Percentiles rank a stretch among this genome's conserved stretches.
Evolutionary conservation across 2,113 vertebrate species (phyloP).

Genomic region (Solenodon paradoxus): DNA sequence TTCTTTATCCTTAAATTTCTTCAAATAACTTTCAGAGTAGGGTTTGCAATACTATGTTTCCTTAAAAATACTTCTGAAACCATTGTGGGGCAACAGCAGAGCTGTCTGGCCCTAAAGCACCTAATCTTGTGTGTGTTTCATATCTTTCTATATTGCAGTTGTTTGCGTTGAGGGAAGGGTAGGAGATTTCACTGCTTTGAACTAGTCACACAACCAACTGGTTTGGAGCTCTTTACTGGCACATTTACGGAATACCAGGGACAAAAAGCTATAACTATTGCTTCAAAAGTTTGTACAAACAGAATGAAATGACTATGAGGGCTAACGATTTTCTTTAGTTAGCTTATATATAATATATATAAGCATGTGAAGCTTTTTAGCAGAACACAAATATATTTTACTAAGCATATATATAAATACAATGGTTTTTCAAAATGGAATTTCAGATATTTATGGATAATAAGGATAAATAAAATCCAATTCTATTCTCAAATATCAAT

Average conservation of each 20-base stretch:
- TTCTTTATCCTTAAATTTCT: conserved; percentile 1
- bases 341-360: not conserved
- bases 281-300: not conserved
- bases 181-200: not conserved
- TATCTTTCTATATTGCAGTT: not conserved
- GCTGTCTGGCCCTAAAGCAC: not conserved
- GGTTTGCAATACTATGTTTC: not conserved
- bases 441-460: not conserved
- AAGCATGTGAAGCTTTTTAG: not conserved
- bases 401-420: not conserved
- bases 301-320: not conserved
- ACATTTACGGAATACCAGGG: not conserved
- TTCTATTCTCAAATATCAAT: conserved; percentile 1
- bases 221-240: not conserved
- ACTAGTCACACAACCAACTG: not conserved
- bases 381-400: not conserved
- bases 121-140: not conserved
- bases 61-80: not conserved
- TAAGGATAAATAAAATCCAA: not conserved
- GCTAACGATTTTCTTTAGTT: not conserved
- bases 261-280: not conserved
- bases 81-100: not conserved
- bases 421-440: conserved; percentile 8
- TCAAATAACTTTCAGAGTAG: not conserved
- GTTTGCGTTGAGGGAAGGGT: no score